phyloP scores from a whole-genome alignment of 1,140 invertebrate genomes.

The Bicyclus anynana region DNA sequence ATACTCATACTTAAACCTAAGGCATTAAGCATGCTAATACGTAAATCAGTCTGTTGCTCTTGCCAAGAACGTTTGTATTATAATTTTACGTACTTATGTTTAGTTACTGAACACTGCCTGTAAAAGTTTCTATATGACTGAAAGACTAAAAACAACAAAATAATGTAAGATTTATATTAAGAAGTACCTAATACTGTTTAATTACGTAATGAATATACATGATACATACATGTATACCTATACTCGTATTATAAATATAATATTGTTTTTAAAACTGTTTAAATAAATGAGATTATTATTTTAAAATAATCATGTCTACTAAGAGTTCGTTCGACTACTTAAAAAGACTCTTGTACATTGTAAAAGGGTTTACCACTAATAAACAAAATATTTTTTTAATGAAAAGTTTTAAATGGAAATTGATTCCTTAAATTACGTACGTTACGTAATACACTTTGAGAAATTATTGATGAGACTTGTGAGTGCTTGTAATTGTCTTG shows the following conservation, averaged over 20 bases:
- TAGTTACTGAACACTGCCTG: constrained; percentile 53
- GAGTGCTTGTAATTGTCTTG: constrained; percentile 16
- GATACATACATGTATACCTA: background rate
- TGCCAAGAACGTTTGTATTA: constrained; percentile 41
- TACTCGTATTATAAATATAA: background rate
- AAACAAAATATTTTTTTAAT: no score
- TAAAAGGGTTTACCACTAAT: background rate
- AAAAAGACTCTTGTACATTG: background rate
- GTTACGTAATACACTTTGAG: background rate
- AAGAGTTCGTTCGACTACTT: background rate
- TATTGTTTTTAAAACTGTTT: background rate
- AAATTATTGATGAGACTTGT: constrained; percentile 2
- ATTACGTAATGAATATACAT: background rate
- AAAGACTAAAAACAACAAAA: constrained; percentile 28
- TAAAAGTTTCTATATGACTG: constrained; percentile 43
- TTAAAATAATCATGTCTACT: background rate
- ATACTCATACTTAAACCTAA: constrained; percentile 19
- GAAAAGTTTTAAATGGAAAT: no score
- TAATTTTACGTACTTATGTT: constrained; percentile 26
- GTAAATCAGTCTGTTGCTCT: constrained; percentile 32
- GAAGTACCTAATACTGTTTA: constrained; percentile 1
- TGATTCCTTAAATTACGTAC: no score
- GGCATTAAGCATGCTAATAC: background rate
- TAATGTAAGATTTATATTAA: constrained; percentile 9
- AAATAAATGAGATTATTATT: background rate